These are phyloP conservation scores for Altica lythri DNA, from an alignment of 2,888 invertebrate species.

Conservation along the genomic window DNA sequence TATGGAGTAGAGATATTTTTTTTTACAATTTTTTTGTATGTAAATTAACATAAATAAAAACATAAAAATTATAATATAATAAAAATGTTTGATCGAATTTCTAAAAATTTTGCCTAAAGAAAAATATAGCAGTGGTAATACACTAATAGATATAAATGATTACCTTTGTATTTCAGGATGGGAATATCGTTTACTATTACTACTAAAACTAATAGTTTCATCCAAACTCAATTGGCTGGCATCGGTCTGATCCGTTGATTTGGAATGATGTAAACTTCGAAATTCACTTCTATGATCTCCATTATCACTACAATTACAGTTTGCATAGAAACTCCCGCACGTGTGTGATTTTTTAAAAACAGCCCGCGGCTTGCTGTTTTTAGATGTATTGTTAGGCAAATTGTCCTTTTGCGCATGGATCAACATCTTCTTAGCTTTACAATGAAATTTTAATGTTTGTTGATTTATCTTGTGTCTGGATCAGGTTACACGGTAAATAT, in stretches of 20 bases:
- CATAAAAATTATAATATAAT: no score
- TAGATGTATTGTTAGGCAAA: constrained; percentile 23
- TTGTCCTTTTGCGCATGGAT: constrained; percentile 47
- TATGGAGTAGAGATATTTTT: no score
- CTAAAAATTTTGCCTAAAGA: no score
- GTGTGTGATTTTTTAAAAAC: constrained; percentile 53
- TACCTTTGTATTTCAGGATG: constrained; percentile 20
- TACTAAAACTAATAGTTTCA: constrained; percentile 1
- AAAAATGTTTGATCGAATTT: no score
- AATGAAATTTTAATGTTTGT: constrained; percentile 3
- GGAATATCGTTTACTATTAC: constrained; percentile 1
- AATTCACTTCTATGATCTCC: constrained; percentile 8
- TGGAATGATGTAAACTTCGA: constrained; percentile 5
- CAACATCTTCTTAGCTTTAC: constrained; percentile 37
- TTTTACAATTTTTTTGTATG: no score
- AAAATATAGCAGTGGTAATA: no score
- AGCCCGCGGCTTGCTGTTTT: constrained; percentile 34
- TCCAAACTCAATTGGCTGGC: constrained; percentile 13
- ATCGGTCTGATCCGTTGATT: neutral
- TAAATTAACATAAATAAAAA: no score
- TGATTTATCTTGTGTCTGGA: constrained; percentile 1
- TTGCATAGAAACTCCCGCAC: constrained; percentile 57
- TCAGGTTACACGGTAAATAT: neutral
- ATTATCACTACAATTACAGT: constrained; percentile 54
- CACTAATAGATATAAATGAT: no score